Evolutionary conservation across 2,888 invertebrate species (phyloP).

Genomic region (Bugulina stolonifera): DNA sequence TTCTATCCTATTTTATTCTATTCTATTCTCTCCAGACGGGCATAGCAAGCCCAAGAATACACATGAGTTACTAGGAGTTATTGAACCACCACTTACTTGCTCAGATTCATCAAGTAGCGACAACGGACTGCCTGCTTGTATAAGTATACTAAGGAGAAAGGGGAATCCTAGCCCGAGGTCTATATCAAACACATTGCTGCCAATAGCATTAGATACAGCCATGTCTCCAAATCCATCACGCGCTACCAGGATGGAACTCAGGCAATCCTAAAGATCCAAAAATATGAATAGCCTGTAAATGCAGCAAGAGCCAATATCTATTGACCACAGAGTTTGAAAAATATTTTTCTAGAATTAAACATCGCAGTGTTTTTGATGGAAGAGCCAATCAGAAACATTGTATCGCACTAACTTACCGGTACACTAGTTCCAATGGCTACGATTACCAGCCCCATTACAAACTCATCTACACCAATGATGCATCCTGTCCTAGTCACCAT

Average conservation of each 20-base stretch:
- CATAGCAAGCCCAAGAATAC: no score
- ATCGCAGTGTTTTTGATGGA: no score
- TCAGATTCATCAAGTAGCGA: conserved; percentile 31
- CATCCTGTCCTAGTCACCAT: conserved; percentile 32
- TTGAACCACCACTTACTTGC: conserved; percentile 30
- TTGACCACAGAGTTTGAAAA: no score
- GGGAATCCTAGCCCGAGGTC: conserved; percentile 37
- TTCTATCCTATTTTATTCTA: conserved; percentile 10
- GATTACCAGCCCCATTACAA: conserved; percentile 34
- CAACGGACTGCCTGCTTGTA: conserved; percentile 33
- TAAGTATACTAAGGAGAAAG: conserved; percentile 34
- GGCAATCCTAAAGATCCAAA: conserved; percentile 31
- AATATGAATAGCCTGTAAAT: background rate
- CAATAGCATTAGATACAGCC: conserved; percentile 39
- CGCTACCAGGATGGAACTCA: conserved; percentile 35
- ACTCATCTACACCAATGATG: conserved; percentile 32
- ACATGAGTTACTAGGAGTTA: background rate
- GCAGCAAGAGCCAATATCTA: no score
- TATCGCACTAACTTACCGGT: conserved; percentile 34
- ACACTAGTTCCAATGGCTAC: conserved; percentile 34
- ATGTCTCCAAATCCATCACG: conserved; percentile 36
- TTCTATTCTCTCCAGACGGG: no score
- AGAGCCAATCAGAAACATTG: no score
- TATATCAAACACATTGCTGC: conserved; percentile 39
- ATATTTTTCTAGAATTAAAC: no score